Base-by-base conservation (phyloP, 2,888 invertebrate genomes). In the Rhogogaster chlorosoma region DNA sequence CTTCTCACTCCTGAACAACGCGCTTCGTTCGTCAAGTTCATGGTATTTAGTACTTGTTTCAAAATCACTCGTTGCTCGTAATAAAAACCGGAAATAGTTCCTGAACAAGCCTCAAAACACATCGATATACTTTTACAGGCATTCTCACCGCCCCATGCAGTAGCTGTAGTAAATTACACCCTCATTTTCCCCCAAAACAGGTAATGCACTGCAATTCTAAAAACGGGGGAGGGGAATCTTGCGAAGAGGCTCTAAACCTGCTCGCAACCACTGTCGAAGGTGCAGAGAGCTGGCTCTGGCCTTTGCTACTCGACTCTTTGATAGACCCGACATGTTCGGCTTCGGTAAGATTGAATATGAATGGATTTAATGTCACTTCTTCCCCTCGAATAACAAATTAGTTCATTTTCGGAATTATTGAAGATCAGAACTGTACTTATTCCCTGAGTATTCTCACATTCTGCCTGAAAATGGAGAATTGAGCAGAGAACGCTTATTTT, bases 251-350 rank as follows among this genome's bases (percentile, higher is more conserved):
- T 42, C 86, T 93, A 3, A 89, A 91, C 87, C 89, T 93, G 45
- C 88, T 93, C 10, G 92, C 93, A 6, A 92, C 91, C 18, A 93
- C 92, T 3, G 92, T 93, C 3, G 90, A 92, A 7, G 92, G 92
- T 0, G 91, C 90, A 2, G 92, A 93, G 86, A 90, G 64, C 71
- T 93, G 93, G 93, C 88, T 93, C 1, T 93, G 93, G 93, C 91
- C 92, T n/a, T 88, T 89, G 29, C 86, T 93, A 29, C 88, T 92
- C 26, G 88, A 88, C 57, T 88, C 91, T 29, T 87, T 93, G 53
- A 82, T 92, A 12, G 92, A 92, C 86, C 86, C 89, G 22, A 85
- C 88, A 10, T 92, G 88, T 77, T 83, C 83, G 4, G 84, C 88
- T 10, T 61, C 80, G 36, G 91, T 91, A 89, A 86, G 75, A 9